Conservation (phyloP, 2,888 invertebrate species). For the Chalcosyrphus nemorum region DNA sequence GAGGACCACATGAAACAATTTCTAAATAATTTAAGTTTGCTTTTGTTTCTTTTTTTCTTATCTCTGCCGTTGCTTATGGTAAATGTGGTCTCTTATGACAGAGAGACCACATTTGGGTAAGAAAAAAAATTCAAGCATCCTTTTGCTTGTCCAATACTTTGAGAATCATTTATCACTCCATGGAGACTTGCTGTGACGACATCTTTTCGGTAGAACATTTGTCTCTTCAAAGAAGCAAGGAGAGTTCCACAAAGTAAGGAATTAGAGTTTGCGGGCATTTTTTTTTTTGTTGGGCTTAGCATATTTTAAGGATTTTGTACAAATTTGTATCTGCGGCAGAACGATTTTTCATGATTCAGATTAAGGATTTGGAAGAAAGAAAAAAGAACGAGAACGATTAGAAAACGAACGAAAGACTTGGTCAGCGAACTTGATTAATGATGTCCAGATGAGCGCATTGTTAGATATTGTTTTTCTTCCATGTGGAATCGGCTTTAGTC, state of each 20-base stretch:
- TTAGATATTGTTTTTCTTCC: too few species aligned
- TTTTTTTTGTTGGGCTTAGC: background rate
- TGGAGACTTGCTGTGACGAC: conserved; percentile 63
- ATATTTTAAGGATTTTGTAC: conserved; percentile 49
- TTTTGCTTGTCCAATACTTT: conserved; percentile 45
- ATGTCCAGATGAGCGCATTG: too few species aligned
- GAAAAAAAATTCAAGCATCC: conserved; percentile 18
- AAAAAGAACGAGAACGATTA: conserved; percentile 11
- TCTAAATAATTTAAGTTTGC: conserved; percentile 28
- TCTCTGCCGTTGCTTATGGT: background rate
- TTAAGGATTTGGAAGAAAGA: background rate
- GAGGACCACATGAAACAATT: conserved; percentile 47
- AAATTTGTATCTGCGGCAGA: conserved; percentile 27
- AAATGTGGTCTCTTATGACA: conserved; percentile 13
- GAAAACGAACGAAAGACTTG: too few species aligned
- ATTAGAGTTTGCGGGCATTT: conserved; percentile 29
- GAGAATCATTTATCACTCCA: conserved; percentile 65
- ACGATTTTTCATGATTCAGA: conserved; percentile 24
- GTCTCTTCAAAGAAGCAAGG: conserved; percentile 12
- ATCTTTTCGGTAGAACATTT: conserved; percentile 59
- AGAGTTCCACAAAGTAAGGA: background rate
- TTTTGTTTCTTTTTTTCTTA: conserved; percentile 4
- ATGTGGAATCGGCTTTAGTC: too few species aligned
- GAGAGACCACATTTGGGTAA: conserved; percentile 1
- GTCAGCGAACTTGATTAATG: too few species aligned